Evolutionary conservation across 23 tunicate species (phyloP), one percentile per base, ranked within the genome.

Genomic region (Halocynthia roretzi): DNA sequence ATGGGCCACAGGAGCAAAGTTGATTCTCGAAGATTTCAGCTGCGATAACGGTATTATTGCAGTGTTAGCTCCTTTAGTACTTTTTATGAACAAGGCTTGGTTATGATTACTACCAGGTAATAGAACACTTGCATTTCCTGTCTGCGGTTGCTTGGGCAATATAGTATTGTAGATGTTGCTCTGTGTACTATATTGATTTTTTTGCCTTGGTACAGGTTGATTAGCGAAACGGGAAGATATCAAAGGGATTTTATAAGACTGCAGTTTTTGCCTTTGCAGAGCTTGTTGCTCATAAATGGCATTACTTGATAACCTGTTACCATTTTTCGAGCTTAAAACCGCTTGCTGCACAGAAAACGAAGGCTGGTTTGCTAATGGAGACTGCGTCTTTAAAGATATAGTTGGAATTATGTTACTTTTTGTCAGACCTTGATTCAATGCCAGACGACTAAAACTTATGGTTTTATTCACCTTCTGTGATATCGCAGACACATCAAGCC

Each of bases 251-350:
- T 74, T 74, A 44, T 74, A 74, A 53, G 78, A 74, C 21, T 74
- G 78, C 71, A 74, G 21, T 74, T 74, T 74, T n/a, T 74, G 64
- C n/a, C 78, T 23, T 54, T 74, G 78, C 48, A 64, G 65, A 54
- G 78, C 78, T 74, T 74, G 78, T 56, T 74, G 63, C 11, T 8
- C 62, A 40, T 70, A 48, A 22, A 8, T 8, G 78, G 63, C 8
- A 74, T 54, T 44, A 74, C 78, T 22, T 22, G 63, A 74, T 31
- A 31, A 31, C 44, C 44, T 8, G 75, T 19, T n/a, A 50, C 75
- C 8, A 9, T 40, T 70, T 49, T 44, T 12, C 6, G 17, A 8
- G 56, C 21, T 8, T 5, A 53, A 56, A 53, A 22, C 44, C 0
- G 67, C 5, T 10, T 9, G 76, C 22, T 64, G 78, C 17, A 54